These are phyloP conservation scores for Xiphias gladius DNA, from an alignment of 2,113 vertebrate genomes.

Conservation along the genomic window DNA sequence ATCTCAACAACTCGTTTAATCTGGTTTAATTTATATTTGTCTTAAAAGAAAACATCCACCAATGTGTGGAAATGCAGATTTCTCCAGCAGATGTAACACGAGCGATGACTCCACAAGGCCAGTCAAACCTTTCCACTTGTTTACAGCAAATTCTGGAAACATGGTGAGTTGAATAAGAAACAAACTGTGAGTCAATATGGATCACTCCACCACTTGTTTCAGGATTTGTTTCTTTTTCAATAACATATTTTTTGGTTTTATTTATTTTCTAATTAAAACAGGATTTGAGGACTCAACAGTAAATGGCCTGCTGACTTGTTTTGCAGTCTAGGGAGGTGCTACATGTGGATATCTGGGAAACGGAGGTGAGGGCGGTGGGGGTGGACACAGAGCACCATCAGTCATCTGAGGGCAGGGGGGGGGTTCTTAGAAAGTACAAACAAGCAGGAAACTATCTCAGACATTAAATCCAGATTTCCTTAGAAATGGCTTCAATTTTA, in stretches of 20 bases:
- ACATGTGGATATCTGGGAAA: conserved; percentile 11
- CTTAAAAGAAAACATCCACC: background rate
- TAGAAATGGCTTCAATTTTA: background rate
- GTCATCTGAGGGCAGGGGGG: conserved; percentile 8
- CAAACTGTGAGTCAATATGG: background rate
- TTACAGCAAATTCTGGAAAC: conserved; percentile 15
- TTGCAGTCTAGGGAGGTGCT: conserved; percentile 1
- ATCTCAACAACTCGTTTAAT: conserved; percentile 57
- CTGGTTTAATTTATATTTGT: conserved; percentile 37
- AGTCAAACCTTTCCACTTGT: background rate
- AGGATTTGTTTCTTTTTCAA: background rate
- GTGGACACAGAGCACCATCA: background rate
- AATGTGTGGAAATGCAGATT: conserved; percentile 14
- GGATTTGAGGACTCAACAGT: background rate
- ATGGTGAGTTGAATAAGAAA: conserved; percentile 1
- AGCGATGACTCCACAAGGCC: background rate
- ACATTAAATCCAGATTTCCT: conserved; percentile 12
- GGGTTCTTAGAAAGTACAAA: conserved; percentile 27
- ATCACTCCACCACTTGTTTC: background rate
- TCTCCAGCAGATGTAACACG: conserved; percentile 21
- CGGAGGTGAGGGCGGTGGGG: conserved; percentile 12
- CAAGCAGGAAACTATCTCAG: background rate
- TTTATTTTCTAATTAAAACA: conserved; percentile 17
- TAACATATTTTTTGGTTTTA: background rate
- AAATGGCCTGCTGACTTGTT: conserved; percentile 10